Evolutionary conservation across 2,797 vertebrate genomes (phyloP).

Genomic region (Poeciliopsis paucimaculata): DNA sequence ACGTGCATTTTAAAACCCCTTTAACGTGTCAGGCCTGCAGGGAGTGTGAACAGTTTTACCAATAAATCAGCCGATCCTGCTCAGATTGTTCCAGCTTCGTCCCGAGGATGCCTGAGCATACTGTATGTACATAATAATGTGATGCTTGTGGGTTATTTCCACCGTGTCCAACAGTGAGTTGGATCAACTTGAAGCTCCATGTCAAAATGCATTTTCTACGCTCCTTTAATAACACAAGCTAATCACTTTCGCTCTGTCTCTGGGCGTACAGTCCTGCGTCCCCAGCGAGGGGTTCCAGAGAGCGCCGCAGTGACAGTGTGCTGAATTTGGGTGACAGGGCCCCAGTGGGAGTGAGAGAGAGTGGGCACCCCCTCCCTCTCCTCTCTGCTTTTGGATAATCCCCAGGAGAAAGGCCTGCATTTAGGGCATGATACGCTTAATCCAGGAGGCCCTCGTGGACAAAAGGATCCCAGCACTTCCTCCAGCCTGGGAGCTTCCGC

Average conservation of each 20-base stretch:
- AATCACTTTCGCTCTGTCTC: constrained; percentile 74
- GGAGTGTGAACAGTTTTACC: constrained; percentile 15
- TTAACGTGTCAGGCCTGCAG: background rate
- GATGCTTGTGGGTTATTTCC: constrained; percentile 46
- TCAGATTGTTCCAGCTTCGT: constrained; percentile 5
- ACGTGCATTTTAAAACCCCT: background rate
- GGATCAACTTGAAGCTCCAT: constrained; percentile 55
- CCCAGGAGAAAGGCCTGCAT: constrained; percentile 76
- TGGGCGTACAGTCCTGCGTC: constrained; percentile 53
- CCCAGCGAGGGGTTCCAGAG: constrained; percentile 40
- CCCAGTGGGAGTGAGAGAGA: constrained; percentile 66
- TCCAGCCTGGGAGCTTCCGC: constrained; percentile 78
- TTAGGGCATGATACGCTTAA: constrained; percentile 80
- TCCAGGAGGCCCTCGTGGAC: constrained; percentile 70
- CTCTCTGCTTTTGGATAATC: constrained; percentile 74
- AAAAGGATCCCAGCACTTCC: constrained; percentile 77
- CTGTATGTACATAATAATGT: constrained; percentile 36
- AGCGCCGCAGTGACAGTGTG: constrained; percentile 62
- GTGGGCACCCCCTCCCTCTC: constrained; percentile 45
- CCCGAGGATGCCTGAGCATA: constrained; percentile 13
- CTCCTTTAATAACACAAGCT: constrained; percentile 66
- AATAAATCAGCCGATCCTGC: constrained; percentile 18
- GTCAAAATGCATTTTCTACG: constrained; percentile 68
- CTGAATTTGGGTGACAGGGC: constrained; percentile 81
- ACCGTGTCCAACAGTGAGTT: constrained; percentile 41